A percentile compares a stretch with the other conserved stretches of the same genome.
These are phyloP conservation scores for Rapana venosa DNA, from an alignment of 2,888 invertebrate species.

Conservation along the genomic window DNA sequence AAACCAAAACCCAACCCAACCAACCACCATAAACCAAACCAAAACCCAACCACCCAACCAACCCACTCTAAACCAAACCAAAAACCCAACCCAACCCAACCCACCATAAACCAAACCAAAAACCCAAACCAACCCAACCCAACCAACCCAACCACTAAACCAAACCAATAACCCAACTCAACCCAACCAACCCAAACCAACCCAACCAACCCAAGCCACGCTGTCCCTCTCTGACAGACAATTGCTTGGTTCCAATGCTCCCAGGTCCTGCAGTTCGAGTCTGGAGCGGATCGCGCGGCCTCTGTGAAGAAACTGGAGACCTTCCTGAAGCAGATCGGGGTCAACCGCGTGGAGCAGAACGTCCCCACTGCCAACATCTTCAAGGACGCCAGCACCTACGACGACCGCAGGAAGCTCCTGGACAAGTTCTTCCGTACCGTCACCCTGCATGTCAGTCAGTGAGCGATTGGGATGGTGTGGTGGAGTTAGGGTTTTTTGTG, in stretches of 20 bases:
- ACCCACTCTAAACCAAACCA: too few species aligned
- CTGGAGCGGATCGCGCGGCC: constrained; percentile 54
- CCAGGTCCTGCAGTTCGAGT: constrained; percentile 67
- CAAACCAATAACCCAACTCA: too few species aligned
- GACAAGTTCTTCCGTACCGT: constrained; percentile 71
- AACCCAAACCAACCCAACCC: too few species aligned
- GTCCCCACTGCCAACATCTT: constrained; percentile 58
- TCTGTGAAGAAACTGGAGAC: constrained; percentile 56
- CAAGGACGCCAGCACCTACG: constrained; percentile 65
- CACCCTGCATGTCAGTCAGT: constrained; percentile 55
- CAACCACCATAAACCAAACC: too few species aligned
- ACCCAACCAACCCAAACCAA: too few species aligned
- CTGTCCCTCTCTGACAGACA: neutral
- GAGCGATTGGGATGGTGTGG: neutral
- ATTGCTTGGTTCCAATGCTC: neutral
- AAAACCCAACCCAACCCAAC: too few species aligned
- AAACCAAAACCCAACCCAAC: too few species aligned
- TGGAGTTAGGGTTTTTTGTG: too few species aligned
- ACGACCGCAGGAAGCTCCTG: constrained; percentile 69
- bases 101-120: too few species aligned
- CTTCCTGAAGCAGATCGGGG: constrained; percentile 55
- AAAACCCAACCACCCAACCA: too few species aligned
- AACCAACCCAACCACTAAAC: too few species aligned
- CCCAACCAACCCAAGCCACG: too few species aligned
- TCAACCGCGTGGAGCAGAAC: constrained; percentile 49